Conservation (phyloP, 64 coral and sea anemone genomes). For the Stichodactyla helianthus region DNA sequence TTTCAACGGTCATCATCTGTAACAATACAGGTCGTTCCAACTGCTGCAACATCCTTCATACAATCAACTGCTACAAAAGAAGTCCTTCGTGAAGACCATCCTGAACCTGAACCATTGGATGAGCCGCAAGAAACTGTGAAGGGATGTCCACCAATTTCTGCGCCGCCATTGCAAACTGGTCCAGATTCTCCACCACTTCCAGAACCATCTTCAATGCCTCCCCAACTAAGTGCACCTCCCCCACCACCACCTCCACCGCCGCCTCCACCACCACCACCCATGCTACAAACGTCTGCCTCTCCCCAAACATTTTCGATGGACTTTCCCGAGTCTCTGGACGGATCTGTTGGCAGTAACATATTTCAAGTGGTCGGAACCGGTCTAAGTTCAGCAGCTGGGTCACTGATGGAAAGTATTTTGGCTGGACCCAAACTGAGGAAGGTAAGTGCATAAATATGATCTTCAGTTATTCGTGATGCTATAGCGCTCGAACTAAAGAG, state of each 20-base stretch:
- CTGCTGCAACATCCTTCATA: not conserved
- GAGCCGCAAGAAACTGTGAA: not conserved
- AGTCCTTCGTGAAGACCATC: no score
- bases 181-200: conserved; percentile 16
- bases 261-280: not conserved
- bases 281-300: not conserved
- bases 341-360: not conserved
- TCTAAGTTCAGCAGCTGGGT: not conserved
- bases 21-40: not conserved
- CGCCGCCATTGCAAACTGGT: not conserved
- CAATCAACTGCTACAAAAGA: not conserved
- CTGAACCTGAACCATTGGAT: not conserved
- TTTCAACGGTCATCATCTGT: not conserved
- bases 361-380: not conserved
- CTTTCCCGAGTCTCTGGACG: not conserved
- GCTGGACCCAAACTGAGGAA: not conserved
- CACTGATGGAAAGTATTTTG: not conserved
- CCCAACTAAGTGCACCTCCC: not conserved
- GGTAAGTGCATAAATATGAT: not conserved
- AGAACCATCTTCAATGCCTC: not conserved
- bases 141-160: not conserved
- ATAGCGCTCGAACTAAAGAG: no score
- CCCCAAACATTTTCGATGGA: not conserved
- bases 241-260: not conserved
- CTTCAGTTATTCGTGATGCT: no score